These are phyloP conservation scores for Oedothorax gibbosus DNA, from an alignment of 1,140 invertebrate species.

Conservation along the genomic window DNA sequence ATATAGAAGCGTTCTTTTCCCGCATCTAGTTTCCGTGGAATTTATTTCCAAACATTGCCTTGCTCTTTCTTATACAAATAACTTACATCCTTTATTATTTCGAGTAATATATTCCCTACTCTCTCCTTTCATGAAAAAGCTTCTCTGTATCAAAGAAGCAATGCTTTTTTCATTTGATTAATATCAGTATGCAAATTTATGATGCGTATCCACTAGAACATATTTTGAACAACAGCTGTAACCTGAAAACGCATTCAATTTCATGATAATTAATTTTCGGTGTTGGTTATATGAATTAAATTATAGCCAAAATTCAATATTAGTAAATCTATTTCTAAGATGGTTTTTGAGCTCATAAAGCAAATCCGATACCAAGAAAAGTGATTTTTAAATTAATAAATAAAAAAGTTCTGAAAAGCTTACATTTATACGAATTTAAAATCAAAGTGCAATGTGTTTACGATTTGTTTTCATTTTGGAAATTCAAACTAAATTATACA, in stretches of 20 bases:
- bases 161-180: constrained; percentile 38
- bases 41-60: constrained; percentile 41
- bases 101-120: constrained; percentile 23
- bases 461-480: too few relatives aligned
- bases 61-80: constrained; percentile 36
- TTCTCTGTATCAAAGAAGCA: not conserved
- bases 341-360: too few relatives aligned
- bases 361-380: too few relatives aligned
- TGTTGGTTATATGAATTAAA: not conserved
- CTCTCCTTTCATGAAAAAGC: constrained; percentile 1
- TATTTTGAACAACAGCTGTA: constrained; percentile 2
- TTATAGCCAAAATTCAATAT: too few relatives aligned
- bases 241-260: constrained; percentile 9
- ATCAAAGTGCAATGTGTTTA: too few relatives aligned
- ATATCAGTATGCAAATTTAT: constrained; percentile 56
- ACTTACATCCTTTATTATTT: constrained; percentile 9
- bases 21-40: constrained; percentile 23
- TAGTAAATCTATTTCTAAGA: too few relatives aligned
- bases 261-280: constrained; percentile 47
- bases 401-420: too few relatives aligned
- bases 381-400: too few relatives aligned
- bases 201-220: constrained; percentile 30
- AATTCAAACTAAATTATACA: too few relatives aligned
- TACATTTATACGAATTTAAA: too few relatives aligned
- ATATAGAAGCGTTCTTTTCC: constrained; percentile 3